Evolutionary conservation across 2,797 vertebrate species (phyloP).

Genomic region (Macroramphosus scolopax): DNA sequence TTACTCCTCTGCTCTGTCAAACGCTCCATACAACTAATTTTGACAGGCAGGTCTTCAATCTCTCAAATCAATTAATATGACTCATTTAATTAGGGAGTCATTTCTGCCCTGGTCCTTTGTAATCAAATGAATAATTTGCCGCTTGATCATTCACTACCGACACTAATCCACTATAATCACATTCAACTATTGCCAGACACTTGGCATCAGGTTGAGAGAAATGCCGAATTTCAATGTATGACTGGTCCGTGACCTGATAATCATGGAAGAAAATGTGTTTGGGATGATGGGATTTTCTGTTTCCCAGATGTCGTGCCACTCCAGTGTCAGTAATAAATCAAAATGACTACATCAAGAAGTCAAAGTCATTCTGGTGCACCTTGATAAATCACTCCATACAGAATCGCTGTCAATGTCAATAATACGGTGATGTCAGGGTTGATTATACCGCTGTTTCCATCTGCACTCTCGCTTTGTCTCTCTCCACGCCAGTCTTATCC

Average conservation of each 20-base stretch:
- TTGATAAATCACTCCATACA: slow-evolving; percentile 10
- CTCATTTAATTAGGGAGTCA: slow-evolving; percentile 75
- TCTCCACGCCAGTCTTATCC: background rate
- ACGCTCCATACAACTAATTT: slow-evolving; percentile 62
- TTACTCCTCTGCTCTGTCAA: slow-evolving; percentile 60
- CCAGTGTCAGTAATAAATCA: slow-evolving; percentile 38
- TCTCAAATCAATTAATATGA: slow-evolving; percentile 79
- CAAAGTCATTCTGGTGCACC: slow-evolving; percentile 19
- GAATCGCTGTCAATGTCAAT: slow-evolving; percentile 12
- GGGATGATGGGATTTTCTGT: slow-evolving; percentile 43
- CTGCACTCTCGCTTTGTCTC: background rate
- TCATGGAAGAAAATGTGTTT: slow-evolving; percentile 25
- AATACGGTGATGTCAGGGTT: slow-evolving; percentile 1
- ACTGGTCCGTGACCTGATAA: slow-evolving; percentile 54
- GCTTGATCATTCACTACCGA: slow-evolving; percentile 76
- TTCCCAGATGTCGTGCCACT: slow-evolving; percentile 30
- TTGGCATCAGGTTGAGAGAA: slow-evolving; percentile 64
- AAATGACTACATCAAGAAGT: slow-evolving; percentile 16
- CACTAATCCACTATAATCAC: slow-evolving; percentile 74
- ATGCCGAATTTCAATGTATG: slow-evolving; percentile 61
- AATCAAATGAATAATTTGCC: slow-evolving; percentile 78
- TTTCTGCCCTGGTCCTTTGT: slow-evolving; percentile 75
- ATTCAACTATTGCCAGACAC: slow-evolving; percentile 64
- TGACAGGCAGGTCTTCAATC: slow-evolving; percentile 76
- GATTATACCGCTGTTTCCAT: background rate